Conservation (phyloP, 2,797 vertebrate genomes). For the Dromococcyx pavoninus region DNA sequence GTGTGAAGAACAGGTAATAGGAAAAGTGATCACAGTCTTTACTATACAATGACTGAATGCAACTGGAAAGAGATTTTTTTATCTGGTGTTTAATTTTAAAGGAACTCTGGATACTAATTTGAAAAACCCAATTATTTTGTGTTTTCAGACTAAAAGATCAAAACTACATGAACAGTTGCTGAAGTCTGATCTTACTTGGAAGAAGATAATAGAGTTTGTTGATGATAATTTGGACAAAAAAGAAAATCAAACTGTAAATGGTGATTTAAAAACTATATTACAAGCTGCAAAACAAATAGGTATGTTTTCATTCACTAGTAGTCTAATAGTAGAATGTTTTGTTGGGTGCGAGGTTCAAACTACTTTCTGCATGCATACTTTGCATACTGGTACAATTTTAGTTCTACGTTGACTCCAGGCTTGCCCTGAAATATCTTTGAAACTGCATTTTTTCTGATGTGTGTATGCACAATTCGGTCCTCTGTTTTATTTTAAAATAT, state of each 20-base stretch:
- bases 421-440: not conserved
- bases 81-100: not conserved
- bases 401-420: not conserved
- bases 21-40: not conserved
- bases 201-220: slow-evolving; percentile 90
- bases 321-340: not conserved
- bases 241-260: slow-evolving; percentile 80
- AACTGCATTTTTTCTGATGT: not conserved
- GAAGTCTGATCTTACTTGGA: slow-evolving; percentile 89
- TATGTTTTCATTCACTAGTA: slow-evolving; percentile 62
- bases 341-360: not conserved
- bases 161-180: slow-evolving; percentile 85
- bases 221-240: slow-evolving; percentile 85
- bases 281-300: slow-evolving; percentile 93
- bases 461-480: not conserved
- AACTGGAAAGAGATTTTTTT: not conserved
- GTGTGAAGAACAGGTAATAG: not conserved
- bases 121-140: slow-evolving; percentile 2
- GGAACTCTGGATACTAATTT: not conserved
- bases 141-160: slow-evolving; percentile 86
- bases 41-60: not conserved
- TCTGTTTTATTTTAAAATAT: not conserved
- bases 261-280: slow-evolving; percentile 88
- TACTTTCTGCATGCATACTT: not conserved
- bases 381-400: not conserved